Conservation (phyloP, 2,888 invertebrate species). For the Scaeva pyrastri region DNA sequence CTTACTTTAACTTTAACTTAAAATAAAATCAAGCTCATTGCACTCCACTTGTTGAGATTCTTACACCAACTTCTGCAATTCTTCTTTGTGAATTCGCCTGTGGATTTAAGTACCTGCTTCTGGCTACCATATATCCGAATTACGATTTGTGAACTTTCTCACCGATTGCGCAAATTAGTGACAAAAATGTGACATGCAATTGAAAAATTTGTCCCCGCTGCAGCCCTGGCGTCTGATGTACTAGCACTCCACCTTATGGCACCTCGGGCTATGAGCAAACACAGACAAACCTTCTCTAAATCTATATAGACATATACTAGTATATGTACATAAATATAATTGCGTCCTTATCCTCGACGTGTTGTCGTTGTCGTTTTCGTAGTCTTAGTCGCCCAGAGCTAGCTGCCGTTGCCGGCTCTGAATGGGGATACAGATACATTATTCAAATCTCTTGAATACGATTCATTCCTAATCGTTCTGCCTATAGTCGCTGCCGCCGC, state of each 20-base stretch:
- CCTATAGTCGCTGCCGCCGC: not conserved
- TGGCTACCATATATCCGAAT: constrained; percentile 5
- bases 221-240: constrained; percentile 34
- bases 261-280: constrained; percentile 23
- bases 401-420: constrained; percentile 4
- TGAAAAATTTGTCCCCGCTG: constrained; percentile 44
- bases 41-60: not conserved
- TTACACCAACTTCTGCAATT: not conserved
- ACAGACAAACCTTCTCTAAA: not conserved
- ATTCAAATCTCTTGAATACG: constrained; percentile 73
- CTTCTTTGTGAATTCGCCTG: not conserved
- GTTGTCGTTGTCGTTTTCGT: constrained; percentile 29
- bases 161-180: constrained; percentile 63
- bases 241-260: constrained; percentile 40
- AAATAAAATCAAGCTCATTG: constrained; percentile 25
- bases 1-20: not conserved
- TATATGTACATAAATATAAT: constrained; percentile 15
- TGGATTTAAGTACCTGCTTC: not conserved
- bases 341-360: constrained; percentile 50
- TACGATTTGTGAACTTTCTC: constrained; percentile 55
- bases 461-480: constrained; percentile 64
- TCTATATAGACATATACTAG: too few relatives aligned
- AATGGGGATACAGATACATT: constrained; percentile 62
- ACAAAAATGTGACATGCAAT: constrained; percentile 73
- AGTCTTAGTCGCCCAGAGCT: constrained; percentile 36